A percentile compares a stretch with the other conserved stretches of the same genome.
These are phyloP conservation scores for Porites lobata DNA, from an alignment of 92 coral and sea anemone species.

Conservation along the genomic window DNA sequence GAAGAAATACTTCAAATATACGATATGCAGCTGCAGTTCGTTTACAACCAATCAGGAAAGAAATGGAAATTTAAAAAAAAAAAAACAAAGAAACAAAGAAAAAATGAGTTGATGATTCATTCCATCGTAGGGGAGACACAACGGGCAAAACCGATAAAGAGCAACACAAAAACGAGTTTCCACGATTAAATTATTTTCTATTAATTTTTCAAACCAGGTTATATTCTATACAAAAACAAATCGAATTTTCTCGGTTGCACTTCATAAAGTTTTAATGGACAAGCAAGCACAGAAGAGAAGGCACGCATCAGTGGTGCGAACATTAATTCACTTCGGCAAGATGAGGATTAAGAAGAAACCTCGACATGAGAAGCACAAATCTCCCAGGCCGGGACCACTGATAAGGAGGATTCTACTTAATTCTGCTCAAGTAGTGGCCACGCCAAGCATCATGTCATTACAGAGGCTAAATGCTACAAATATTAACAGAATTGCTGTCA, in stretches of 20 bases:
- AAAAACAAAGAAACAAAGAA: no score
- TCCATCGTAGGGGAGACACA: conserved; percentile 14
- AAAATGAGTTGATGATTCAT: no score
- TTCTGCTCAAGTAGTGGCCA: conserved; percentile 33
- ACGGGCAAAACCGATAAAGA: conserved; percentile 36
- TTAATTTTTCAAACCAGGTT: conserved; percentile 15
- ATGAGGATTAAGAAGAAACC: conserved; percentile 8
- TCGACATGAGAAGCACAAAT: conserved; percentile 13
- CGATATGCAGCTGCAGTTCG: background rate
- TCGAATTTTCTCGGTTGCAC: background rate
- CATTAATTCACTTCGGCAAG: conserved; percentile 29
- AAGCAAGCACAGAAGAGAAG: background rate
- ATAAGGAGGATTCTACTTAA: conserved; percentile 28
- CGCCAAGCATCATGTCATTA: conserved; percentile 17
- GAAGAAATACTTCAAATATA: background rate
- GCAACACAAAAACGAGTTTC: conserved; percentile 16
- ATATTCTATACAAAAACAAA: conserved; percentile 12
- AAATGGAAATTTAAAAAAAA: background rate
- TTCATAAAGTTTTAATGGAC: conserved; percentile 57
- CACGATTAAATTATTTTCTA: conserved; percentile 19
- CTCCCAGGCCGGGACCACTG: conserved; percentile 9
- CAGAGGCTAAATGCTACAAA: conserved; percentile 17
- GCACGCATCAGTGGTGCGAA: conserved; percentile 7
- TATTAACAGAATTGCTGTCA: conserved; percentile 66
- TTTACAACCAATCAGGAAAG: conserved; percentile 18